Evolutionary conservation across 2,888 invertebrate genomes (phyloP).

Genomic region (Charanyca ferruginea): DNA sequence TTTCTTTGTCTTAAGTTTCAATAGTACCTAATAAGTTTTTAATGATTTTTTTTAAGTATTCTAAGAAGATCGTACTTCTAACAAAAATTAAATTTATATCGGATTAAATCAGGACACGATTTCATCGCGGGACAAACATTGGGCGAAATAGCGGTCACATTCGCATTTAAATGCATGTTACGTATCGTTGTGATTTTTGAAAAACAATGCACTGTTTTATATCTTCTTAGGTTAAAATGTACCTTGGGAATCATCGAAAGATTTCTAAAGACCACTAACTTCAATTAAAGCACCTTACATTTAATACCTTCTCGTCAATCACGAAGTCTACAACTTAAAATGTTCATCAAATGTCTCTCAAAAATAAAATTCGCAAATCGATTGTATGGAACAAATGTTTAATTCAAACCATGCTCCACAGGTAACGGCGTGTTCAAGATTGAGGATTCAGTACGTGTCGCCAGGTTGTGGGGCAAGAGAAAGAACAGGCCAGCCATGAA

Average conservation of each 20-base stretch:
- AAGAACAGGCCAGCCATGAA: slow-evolving; percentile 99
- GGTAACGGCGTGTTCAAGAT: slow-evolving; percentile 99
- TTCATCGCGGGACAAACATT: slow-evolving; percentile 31
- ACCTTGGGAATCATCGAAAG: slow-evolving; percentile 11
- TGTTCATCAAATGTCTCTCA: slow-evolving; percentile 58
- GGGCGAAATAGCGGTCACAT: slow-evolving; percentile 39
- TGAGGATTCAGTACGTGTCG: slow-evolving; percentile 99
- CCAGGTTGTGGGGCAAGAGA: slow-evolving; percentile 99
- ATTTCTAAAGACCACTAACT: not conserved
- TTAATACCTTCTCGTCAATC: not conserved
- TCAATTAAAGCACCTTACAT: not conserved
- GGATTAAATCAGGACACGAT: slow-evolving; percentile 56
- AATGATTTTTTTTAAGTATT: slow-evolving; percentile 37
- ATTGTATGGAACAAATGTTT: slow-evolving; percentile 71
- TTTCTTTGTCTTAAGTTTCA: slow-evolving; percentile 33
- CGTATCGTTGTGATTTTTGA: slow-evolving; percentile 30
- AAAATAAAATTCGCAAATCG: slow-evolving; percentile 63
- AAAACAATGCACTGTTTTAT: not conserved
- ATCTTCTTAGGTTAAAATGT: not conserved
- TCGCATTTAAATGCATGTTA: slow-evolving; percentile 41
- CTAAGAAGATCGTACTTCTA: slow-evolving; percentile 25
- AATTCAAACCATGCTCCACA: slow-evolving; percentile 82
- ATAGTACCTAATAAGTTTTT: too few relatives aligned
- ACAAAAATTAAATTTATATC: slow-evolving; percentile 44
- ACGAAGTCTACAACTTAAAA: slow-evolving; percentile 42